These are phyloP conservation scores for Hydropsyche tenuis DNA, from an alignment of 1,140 invertebrate genomes.

Conservation along the genomic window DNA sequence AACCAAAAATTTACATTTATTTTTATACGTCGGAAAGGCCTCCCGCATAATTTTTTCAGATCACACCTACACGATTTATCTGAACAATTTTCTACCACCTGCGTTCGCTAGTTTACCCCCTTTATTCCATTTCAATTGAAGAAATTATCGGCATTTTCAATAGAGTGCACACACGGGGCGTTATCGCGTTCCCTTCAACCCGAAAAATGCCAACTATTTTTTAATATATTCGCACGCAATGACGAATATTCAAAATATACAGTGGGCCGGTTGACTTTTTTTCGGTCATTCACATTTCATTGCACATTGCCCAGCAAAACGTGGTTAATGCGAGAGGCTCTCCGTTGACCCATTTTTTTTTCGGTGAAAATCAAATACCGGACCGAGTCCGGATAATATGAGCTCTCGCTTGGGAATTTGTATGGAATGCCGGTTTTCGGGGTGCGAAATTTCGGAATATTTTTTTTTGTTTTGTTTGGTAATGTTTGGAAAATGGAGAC, in stretches of 20 bases:
- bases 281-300: constrained; percentile 26
- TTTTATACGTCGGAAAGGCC: not conserved
- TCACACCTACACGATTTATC: too few species aligned
- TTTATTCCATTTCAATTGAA: too few species aligned
- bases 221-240: not conserved
- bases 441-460: too few species aligned
- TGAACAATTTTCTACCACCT: too few species aligned
- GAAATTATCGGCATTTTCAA: not conserved
- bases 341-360: constrained; percentile 23
- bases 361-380: not conserved
- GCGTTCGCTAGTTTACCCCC: too few species aligned
- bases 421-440: too few species aligned
- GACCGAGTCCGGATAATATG: too few species aligned
- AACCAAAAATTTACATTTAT: not conserved
- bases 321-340: constrained; percentile 22
- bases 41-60: not conserved
- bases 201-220: constrained; percentile 11
- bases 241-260: not conserved
- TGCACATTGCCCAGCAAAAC: constrained; percentile 28
- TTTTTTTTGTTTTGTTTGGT: not conserved
- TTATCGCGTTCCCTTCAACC: not conserved
- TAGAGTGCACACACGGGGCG: not conserved
- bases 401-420: too few species aligned
- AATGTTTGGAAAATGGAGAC: not conserved
- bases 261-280: not conserved